Evolutionary conservation across 2,113 vertebrate species (phyloP).

Genomic region (Menura novaehollandiae): DNA sequence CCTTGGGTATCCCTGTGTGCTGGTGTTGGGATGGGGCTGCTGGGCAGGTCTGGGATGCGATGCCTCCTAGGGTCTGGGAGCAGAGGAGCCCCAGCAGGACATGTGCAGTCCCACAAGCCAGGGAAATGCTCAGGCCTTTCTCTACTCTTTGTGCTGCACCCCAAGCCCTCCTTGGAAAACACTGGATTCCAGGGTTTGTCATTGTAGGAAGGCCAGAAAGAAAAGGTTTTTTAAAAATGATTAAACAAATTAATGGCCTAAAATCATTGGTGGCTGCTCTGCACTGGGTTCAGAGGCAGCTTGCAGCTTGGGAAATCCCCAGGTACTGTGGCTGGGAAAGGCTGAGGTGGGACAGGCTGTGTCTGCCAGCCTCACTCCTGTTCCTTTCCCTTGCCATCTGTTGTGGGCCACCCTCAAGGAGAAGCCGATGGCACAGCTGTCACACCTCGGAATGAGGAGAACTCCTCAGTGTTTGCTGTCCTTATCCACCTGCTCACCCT

Average conservation of each 20-base stretch:
- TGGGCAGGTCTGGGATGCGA: background rate
- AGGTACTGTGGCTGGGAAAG: background rate
- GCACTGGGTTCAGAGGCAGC: background rate
- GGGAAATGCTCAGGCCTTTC: background rate
- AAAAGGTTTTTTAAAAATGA: background rate
- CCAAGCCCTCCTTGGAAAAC: background rate
- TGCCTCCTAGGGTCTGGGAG: background rate
- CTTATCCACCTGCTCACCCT: background rate
- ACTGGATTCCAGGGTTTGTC: background rate
- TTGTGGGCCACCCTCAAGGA: background rate
- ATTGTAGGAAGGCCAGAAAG: background rate
- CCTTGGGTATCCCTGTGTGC: background rate
- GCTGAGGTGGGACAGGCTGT: background rate
- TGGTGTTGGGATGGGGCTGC: background rate
- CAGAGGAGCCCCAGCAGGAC: background rate
- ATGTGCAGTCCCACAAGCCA: fast-evolving
- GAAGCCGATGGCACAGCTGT: background rate
- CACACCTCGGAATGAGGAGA: fast-evolving
- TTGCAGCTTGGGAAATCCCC: background rate
- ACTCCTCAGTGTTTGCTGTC: background rate
- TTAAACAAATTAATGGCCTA: background rate
- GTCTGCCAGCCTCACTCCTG: fast-evolving
- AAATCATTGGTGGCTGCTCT: background rate
- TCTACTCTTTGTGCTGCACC: background rate
- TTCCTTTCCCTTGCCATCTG: background rate